Evolutionary conservation across 2,113 vertebrate genomes (phyloP).

Genomic region (human): GRCh38 chr3:26474501-26475000

Average conservation of each 20-base stretch:
- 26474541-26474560: not conserved
- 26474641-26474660: not conserved
- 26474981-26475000: not conserved
- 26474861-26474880: constrained; percentile 30
- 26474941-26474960: constrained; percentile 39
- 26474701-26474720: not conserved
- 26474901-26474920: not conserved
- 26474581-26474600: not conserved
- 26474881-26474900: not conserved
- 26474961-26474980: constrained; percentile 1
- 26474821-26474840: not conserved
- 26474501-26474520: not conserved
- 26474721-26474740: not conserved
- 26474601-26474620: not conserved
- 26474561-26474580: not conserved
- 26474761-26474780: not conserved
- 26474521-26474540: constrained; percentile 24
- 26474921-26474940: not conserved
- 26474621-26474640: not conserved
- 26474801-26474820: not conserved
- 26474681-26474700: not conserved
- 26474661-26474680: not conserved
- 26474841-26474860: constrained; percentile 40
- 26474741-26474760: not conserved
- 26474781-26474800: not conserved